Percentiles rank a stretch among this genome's conserved stretches.
These are phyloP conservation scores for Acanthosepion lycidas DNA, from an alignment of 2,888 invertebrate genomes.

Conservation along the genomic window DNA sequence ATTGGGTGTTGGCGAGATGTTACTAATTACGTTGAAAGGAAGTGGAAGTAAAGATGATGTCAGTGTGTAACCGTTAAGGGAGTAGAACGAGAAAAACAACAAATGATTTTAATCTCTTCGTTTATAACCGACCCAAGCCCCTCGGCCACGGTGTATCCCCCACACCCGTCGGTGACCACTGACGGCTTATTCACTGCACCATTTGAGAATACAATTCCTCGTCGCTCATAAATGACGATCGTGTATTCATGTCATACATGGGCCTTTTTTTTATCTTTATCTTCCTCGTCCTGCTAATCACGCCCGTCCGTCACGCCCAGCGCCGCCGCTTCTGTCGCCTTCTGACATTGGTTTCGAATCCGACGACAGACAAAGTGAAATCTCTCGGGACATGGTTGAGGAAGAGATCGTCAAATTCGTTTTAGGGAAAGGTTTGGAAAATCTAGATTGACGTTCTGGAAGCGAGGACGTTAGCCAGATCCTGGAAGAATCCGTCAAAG, in stretches of 20 bases:
- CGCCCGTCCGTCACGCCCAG: neutral
- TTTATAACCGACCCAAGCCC: neutral
- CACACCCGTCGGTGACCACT: neutral
- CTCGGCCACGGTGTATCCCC: neutral
- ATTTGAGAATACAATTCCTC: constrained; percentile 18
- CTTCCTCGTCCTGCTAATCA: neutral
- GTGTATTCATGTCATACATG: neutral
- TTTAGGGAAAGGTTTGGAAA: constrained; percentile 10
- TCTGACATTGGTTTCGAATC: neutral
- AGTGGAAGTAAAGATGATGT: neutral
- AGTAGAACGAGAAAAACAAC: neutral
- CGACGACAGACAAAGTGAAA: constrained; percentile 6
- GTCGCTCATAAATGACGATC: constrained; percentile 6
- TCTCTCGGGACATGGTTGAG: neutral
- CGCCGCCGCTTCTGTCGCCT: neutral
- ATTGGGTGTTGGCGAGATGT: neutral
- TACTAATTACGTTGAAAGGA: neutral
- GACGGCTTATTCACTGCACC: neutral
- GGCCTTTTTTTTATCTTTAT: neutral
- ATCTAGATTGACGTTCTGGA: neutral
- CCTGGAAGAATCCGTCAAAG: neutral
- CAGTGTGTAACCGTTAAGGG: neutral
- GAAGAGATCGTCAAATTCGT: constrained; percentile 33
- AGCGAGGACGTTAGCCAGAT: constrained; percentile 33
- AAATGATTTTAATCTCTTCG: constrained; percentile 33